Percentiles rank a stretch among this genome's conserved stretches.
Conservation (phyloP, 2,888 invertebrate genomes). For the Cryptosula pallasiana region DNA sequence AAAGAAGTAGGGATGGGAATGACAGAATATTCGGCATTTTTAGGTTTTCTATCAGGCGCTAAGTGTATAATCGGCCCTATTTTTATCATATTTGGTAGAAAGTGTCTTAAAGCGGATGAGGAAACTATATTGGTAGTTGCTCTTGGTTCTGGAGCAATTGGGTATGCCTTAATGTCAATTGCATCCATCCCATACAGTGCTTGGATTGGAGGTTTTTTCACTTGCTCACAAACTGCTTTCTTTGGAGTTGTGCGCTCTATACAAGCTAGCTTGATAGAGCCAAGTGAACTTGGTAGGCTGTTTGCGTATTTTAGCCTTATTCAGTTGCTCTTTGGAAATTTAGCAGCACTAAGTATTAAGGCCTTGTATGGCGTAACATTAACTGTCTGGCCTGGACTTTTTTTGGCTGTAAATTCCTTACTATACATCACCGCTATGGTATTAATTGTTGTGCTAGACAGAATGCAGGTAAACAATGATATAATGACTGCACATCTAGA, state of each 20-base stretch:
- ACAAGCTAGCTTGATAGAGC: not conserved
- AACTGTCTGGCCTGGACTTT: not conserved
- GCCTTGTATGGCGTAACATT: not conserved
- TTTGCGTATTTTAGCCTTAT: not conserved
- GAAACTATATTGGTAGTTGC: not conserved
- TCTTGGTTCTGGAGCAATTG: not conserved
- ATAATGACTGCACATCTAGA: too few relatives aligned
- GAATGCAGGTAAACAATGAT: too few relatives aligned
- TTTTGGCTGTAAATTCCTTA: not conserved
- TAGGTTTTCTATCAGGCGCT: not conserved
- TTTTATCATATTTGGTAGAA: not conserved
- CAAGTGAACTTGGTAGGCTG: not conserved
- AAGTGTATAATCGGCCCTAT: not conserved
- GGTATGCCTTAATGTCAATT: not conserved
- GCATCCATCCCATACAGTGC: not conserved
- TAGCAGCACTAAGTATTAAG: not conserved
- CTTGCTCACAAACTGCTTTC: not conserved
- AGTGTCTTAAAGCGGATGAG: not conserved
- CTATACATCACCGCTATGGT: not conserved
- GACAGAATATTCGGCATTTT: not conserved
- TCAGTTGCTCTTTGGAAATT: not conserved
- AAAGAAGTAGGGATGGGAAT: not conserved
- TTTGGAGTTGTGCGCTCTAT: not conserved
- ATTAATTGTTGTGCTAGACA: not conserved
- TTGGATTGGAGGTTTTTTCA: slow-evolving; percentile 3